Base-by-base conservation (phyloP, 92 coral and sea anemone genomes). In the Umimayanthus chanpuru region DNA sequence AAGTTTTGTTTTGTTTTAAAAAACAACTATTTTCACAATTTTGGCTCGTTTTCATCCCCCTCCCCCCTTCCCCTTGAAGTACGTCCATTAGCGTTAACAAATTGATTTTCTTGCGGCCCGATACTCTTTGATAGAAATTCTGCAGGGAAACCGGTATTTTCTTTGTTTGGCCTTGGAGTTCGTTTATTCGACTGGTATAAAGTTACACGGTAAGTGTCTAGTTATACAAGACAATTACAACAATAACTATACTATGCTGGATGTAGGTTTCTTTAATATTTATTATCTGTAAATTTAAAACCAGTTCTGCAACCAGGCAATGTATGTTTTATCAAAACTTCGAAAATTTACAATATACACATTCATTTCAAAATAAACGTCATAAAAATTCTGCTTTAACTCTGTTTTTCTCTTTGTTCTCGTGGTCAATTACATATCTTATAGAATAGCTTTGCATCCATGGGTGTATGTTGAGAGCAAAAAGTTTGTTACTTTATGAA, bases 341-440 rank as follows among this genome's bases (percentile, higher is more conserved):
- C 73, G 39, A 81, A 81, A 81, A 81, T 81, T 61, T 81, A 81
- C 85, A 81, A 81, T 81, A 61, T 81, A 61, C 85, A 81, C 82
- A 79, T 79, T 79, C 85, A 81, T 81, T 81, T 81, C 85, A 81
- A 81, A 81, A 81, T 81, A 81, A 81, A 81, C 67, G 16, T 81
- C 85, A 81, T 81, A 81, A 81, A 81, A 81, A 81, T 81, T 81
- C 53, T 81, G 73, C 71, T 36, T 81, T 76, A 32, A 81, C 85
- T 81, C 70, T 81, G 49, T 21, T 61, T 81, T 81, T 80, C 26
- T 58, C 49, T 30, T 30, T 36, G 55, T n/a, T 81, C 43, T 61
- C 61, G 85, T 15, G 32, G 32, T 40, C 43, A 56, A 53, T 50
- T 81, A 61, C 12, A 81, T 32, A 56, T 81, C 50, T 61, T 28